Evolutionary conservation across 2,888 invertebrate genomes (phyloP).

Genomic region (Apamea crenata): DNA sequence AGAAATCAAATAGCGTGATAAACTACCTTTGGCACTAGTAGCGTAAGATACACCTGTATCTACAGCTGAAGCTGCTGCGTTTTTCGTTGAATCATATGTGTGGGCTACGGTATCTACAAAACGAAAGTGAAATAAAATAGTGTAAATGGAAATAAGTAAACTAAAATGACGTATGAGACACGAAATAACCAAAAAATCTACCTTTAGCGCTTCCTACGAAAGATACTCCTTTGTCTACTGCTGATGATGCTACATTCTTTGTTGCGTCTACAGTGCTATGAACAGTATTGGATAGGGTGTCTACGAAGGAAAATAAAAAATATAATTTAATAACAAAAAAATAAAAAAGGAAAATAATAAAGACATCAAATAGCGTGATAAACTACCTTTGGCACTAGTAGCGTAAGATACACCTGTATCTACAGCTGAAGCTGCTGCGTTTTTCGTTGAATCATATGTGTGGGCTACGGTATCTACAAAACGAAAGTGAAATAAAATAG

Average conservation of each 20-base stretch:
- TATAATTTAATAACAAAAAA: slow-evolving; percentile 3
- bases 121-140: slow-evolving; percentile 51
- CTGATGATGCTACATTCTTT: slow-evolving; percentile 77
- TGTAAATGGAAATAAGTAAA: neutral
- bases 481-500: too few species aligned
- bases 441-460: slow-evolving; percentile 71
- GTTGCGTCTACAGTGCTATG: slow-evolving; percentile 78
- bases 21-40: slow-evolving; percentile 76
- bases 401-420: slow-evolving; percentile 76
- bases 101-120: slow-evolving; percentile 77
- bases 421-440: slow-evolving; percentile 66
- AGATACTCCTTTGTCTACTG: slow-evolving; percentile 74
- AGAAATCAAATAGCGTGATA: neutral
- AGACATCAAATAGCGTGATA: neutral
- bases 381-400: slow-evolving; percentile 76
- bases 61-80: slow-evolving; percentile 66
- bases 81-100: slow-evolving; percentile 71
- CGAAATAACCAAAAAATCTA: slow-evolving; percentile 54
- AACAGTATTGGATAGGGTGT: slow-evolving; percentile 63
- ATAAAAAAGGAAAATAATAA: neutral
- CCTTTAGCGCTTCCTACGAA: slow-evolving; percentile 77
- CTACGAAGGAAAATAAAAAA: too few species aligned
- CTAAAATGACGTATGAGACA: neutral
- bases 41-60: slow-evolving; percentile 76
- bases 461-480: slow-evolving; percentile 77